Evolutionary conservation across 2,113 vertebrate species (phyloP), one percentile per base, ranked within the genome.

Genomic region (Charadrius vociferus): DNA sequence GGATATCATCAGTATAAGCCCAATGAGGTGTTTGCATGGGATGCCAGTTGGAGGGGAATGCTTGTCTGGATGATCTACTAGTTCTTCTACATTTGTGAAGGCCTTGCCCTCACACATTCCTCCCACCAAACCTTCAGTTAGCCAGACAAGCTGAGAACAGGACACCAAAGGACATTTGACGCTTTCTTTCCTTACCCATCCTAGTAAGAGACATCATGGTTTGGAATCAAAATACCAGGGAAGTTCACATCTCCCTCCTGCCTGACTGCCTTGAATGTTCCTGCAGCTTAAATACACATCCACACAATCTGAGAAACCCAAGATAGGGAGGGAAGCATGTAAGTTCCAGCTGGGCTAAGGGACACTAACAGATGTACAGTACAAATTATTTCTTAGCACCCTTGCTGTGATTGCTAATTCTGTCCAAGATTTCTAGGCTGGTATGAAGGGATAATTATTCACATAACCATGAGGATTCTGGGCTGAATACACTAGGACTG

Each of bases 401-500:
- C 96, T 95, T 94, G 96, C 95, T 97, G 97, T 96, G 97, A 94
- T 77, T 89, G 89, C 71, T 97, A 95, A 95, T 96, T 96, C 94
- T 77, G 81, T 93, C 95, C 97, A 97, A 91, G 91, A 91, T 94
- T 96, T 93, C 89, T 75, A 82, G 93, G 84, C 62, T 50, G 1
- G 66, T 87, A 91, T 97, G 91, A 96, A 97, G 93, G 78, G 78
- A 94, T 96, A 95, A 97, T 97, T 97, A 97, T 97, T 97, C 87
- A 94, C 84, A 93, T n/a, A 95, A 47, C 81, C 74, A 39, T 95
- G 95, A 95, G 93, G 86, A 96, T 93, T 95, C 89, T 91, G 78
- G 62, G 66, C 73, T 94, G 93, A 91, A 63, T 62, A 77, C 1
- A 0, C 86, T 63, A 94, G 58, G 71, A 95, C 94, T 95, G 84